Evolutionary conservation across 2,797 vertebrate genomes (phyloP).

Genomic region (Pseudochromis fuscus): DNA sequence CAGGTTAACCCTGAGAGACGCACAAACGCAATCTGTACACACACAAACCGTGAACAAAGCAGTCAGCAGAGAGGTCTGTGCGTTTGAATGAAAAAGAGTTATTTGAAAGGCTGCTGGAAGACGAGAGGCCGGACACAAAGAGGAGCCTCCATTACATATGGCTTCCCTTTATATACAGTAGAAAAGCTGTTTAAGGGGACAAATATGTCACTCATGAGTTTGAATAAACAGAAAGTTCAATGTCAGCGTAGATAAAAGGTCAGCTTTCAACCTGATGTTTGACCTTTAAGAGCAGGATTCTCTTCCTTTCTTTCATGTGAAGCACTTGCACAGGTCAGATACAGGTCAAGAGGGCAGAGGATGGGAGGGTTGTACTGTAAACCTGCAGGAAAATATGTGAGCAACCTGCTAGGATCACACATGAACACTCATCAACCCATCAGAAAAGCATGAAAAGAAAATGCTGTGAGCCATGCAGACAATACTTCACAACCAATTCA

Average conservation of each 20-base stretch:
- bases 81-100: conserved; percentile 25
- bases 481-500: not conserved
- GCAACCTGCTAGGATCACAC: conserved; percentile 2
- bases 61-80: conserved; percentile 49
- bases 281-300: conserved; percentile 40
- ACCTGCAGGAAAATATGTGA: not conserved
- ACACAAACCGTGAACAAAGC: conserved; percentile 13
- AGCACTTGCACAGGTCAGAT: conserved; percentile 21
- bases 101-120: conserved; percentile 37
- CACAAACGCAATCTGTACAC: conserved; percentile 17
- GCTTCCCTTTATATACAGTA: conserved; percentile 40
- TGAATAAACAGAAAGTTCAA: conserved; percentile 44
- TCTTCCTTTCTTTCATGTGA: conserved; percentile 39
- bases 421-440: not conserved
- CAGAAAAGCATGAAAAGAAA: not conserved
- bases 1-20: conserved; percentile 49
- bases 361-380: conserved; percentile 8
- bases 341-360: conserved; percentile 41
- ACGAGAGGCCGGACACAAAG: conserved; percentile 33
- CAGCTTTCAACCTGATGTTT: conserved; percentile 50
- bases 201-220: conserved; percentile 34
- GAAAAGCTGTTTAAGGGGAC: conserved; percentile 36
- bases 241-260: conserved; percentile 12
- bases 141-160: conserved; percentile 40
- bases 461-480: not conserved